Evolutionary conservation across 2,797 vertebrate species (phyloP).

Genomic region (Sebastes miniatus): DNA sequence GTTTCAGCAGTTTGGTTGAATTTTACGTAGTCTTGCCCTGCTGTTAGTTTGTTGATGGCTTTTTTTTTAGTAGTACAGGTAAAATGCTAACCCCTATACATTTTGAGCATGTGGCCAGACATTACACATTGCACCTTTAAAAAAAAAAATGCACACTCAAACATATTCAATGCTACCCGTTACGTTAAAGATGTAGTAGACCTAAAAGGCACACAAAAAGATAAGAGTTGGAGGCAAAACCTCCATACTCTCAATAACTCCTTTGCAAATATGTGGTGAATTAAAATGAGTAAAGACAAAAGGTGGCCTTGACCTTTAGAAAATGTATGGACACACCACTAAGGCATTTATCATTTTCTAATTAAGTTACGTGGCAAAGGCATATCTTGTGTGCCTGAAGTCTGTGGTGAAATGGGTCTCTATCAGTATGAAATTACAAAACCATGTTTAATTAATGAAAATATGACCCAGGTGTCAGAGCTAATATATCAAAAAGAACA

Average conservation of each 20-base stretch:
- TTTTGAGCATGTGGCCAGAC: not conserved
- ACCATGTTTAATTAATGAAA: conserved; percentile 77
- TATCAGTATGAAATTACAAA: conserved; percentile 66
- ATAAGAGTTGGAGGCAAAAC: conserved; percentile 3
- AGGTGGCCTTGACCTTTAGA: conserved; percentile 63
- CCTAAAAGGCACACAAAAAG: conserved; percentile 24
- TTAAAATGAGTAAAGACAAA: conserved; percentile 48
- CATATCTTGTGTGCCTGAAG: conserved; percentile 63
- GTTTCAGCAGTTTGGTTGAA: no score
- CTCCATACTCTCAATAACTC: not conserved
- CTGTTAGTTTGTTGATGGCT: not conserved
- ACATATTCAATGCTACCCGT: not conserved
- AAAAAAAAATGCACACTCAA: not conserved
- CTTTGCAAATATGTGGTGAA: conserved; percentile 37
- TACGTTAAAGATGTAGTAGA: conserved; percentile 1
- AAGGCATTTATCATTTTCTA: conserved; percentile 76
- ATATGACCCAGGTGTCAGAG: conserved; percentile 73
- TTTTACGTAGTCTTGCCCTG: not conserved
- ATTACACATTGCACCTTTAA: not conserved
- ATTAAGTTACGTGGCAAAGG: conserved; percentile 76
- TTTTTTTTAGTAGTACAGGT: not conserved
- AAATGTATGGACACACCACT: conserved; percentile 52
- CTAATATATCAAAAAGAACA: conserved; percentile 69
- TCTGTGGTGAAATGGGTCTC: conserved; percentile 60
- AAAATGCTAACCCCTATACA: not conserved